These are phyloP conservation scores for Eustalomyia histrio DNA, from an alignment of 2,888 invertebrate genomes.

Conservation along the genomic window DNA sequence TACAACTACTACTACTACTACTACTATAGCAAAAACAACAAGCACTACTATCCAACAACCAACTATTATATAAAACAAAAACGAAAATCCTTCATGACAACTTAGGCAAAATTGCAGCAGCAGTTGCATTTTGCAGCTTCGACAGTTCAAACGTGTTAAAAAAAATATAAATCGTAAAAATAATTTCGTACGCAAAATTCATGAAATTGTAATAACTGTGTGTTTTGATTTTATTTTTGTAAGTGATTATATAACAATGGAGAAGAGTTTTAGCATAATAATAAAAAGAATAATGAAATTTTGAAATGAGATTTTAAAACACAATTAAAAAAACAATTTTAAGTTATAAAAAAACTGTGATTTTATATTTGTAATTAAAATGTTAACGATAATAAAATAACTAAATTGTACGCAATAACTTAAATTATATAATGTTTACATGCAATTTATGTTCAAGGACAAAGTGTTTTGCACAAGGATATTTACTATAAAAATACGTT, in stretches of 20 bases:
- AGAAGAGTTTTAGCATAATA: neutral
- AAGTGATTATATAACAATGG: slow-evolving; percentile 53
- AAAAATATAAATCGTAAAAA: slow-evolving; percentile 33
- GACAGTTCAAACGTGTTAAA: slow-evolving; percentile 63
- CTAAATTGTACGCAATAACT: neutral
- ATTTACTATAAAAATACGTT: no score
- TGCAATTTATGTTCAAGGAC: neutral
- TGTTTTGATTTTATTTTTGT: slow-evolving; percentile 32
- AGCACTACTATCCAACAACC: slow-evolving; percentile 25
- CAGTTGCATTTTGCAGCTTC: slow-evolving; percentile 66
- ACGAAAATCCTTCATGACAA: slow-evolving; percentile 63
- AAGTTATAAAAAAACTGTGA: neutral
- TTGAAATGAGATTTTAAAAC: neutral
- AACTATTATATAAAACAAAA: slow-evolving; percentile 61
- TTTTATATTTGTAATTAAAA: neutral
- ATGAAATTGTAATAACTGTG: slow-evolving; percentile 40
- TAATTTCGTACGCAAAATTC: slow-evolving; percentile 42
- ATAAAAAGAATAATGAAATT: neutral
- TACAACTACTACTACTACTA: slow-evolving; percentile 34
- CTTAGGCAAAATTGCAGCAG: slow-evolving; percentile 62
- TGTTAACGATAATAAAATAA: neutral
- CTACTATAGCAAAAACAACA: neutral
- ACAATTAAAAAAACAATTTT: neutral
- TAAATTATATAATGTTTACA: neutral
- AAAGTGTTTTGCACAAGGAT: neutral